A percentile compares a stretch with the other conserved stretches of the same genome.
These are phyloP conservation scores for Macheiramphus alcinus DNA, from an alignment of 2,113 vertebrate species.

Conservation along the genomic window DNA sequence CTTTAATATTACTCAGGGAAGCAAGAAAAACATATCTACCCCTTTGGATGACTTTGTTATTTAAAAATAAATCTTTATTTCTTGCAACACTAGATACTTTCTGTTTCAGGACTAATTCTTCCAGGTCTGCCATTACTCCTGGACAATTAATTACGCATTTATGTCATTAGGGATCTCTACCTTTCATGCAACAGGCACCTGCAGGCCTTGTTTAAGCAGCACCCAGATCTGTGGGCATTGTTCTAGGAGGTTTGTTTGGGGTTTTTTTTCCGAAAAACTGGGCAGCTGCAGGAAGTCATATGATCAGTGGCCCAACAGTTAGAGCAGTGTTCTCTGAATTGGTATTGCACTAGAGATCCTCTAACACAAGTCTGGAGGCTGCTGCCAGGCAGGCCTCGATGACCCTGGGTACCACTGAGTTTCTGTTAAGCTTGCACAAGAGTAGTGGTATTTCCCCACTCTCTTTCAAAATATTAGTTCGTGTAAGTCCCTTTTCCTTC, in stretches of 20 bases:
- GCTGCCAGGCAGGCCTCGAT: neutral
- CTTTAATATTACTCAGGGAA: neutral
- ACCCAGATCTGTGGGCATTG: neutral
- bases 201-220: neutral
- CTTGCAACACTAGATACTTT: neutral
- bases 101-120: neutral
- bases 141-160: neutral
- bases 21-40: neutral
- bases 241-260: neutral
- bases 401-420: neutral
- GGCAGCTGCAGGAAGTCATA: neutral
- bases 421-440: slow-evolving; percentile 44
- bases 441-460: slow-evolving; percentile 30
- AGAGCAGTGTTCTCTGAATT: neutral
- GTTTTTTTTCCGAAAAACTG: neutral
- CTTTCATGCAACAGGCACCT: neutral
- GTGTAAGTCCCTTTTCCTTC: neutral
- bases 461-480: slow-evolving; percentile 32
- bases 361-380: neutral
- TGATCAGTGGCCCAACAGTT: neutral
- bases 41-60: neutral
- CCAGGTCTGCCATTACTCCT: neutral
- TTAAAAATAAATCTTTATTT: neutral
- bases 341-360: neutral
- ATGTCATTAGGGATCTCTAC: neutral